Conservation (phyloP, 35 echinoderm and acorn worm genomes). For the Acanthaster planci region DNA sequence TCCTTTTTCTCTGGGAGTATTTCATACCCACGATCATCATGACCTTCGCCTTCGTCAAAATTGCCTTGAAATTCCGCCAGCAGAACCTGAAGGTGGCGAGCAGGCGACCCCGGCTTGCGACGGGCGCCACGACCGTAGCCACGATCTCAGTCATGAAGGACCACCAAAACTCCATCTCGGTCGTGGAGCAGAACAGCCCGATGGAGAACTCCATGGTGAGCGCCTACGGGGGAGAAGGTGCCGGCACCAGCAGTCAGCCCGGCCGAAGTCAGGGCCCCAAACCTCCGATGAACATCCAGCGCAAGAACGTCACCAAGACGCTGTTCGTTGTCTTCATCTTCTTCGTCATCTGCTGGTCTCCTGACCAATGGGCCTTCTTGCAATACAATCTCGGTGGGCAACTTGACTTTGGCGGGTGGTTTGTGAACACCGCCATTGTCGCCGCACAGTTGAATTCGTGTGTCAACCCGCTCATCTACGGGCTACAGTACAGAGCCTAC, state of each 20-base stretch:
- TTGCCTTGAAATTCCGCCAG: constrained; percentile 51
- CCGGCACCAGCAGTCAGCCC: constrained; percentile 4
- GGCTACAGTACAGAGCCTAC: constrained; percentile 65
- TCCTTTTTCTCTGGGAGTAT: constrained; percentile 68
- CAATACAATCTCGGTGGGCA: constrained; percentile 72
- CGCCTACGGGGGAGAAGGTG: not conserved
- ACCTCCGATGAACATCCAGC: not conserved
- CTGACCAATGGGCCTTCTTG: constrained; percentile 73
- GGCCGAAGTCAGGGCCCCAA: not conserved
- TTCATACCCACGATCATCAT: constrained; percentile 67
- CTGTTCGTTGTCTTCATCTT: constrained; percentile 45
- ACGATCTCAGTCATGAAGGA: not conserved
- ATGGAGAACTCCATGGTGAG: not conserved
- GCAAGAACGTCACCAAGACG: constrained; percentile 35
- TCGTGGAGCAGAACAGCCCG: not conserved
- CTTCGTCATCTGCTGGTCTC: constrained; percentile 88
- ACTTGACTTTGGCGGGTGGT: constrained; percentile 57
- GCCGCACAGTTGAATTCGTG: constrained; percentile 64
- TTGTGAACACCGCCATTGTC: constrained; percentile 58
- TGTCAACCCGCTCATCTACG: constrained; percentile 84
- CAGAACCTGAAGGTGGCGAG: constrained; percentile 34
- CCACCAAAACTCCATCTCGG: not conserved
- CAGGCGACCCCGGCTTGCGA: not conserved
- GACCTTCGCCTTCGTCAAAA: constrained; percentile 61
- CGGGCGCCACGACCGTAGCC: not conserved